Evolutionary conservation across 2,797 vertebrate species (phyloP).

Genomic region (Leptoclinus maculatus): DNA sequence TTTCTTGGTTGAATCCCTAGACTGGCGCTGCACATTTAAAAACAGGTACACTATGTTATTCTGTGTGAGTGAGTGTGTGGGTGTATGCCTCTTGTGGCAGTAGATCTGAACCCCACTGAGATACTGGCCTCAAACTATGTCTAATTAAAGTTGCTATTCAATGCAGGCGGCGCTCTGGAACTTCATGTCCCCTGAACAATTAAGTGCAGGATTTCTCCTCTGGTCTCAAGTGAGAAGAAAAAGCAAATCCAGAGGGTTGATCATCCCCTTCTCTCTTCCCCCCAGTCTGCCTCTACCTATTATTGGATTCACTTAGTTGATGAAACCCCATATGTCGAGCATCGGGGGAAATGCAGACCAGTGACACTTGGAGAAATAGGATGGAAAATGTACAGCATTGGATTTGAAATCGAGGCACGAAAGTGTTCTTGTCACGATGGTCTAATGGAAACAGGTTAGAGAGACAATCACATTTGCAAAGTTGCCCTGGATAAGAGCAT

Average conservation of each 20-base stretch:
- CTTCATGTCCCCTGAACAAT: conserved; percentile 79
- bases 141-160: conserved; percentile 83
- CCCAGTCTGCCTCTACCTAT: conserved; percentile 46
- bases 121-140: conserved; percentile 70
- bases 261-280: conserved; percentile 38
- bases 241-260: conserved; percentile 64
- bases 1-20: conserved; percentile 35
- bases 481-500: conserved; percentile 17
- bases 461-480: conserved; percentile 43
- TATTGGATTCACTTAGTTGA: conserved; percentile 78
- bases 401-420: conserved; percentile 49
- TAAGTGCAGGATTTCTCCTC: conserved; percentile 75
- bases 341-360: conserved; percentile 34
- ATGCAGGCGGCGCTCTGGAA: conserved; percentile 70
- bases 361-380: conserved; percentile 40
- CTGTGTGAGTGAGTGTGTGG: conserved; percentile 23
- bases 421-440: conserved; percentile 35
- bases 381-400: conserved; percentile 37
- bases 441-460: conserved; percentile 57
- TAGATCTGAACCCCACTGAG: conserved; percentile 69
- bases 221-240: conserved; percentile 59
- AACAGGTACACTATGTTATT: conserved; percentile 44
- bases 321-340: conserved; percentile 65
- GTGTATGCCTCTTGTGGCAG: conserved; percentile 56
- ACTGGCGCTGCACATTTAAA: conserved; percentile 25